Evolutionary conservation across 2,888 invertebrate genomes (phyloP).

Genomic region (Synergus laeviventris): DNA sequence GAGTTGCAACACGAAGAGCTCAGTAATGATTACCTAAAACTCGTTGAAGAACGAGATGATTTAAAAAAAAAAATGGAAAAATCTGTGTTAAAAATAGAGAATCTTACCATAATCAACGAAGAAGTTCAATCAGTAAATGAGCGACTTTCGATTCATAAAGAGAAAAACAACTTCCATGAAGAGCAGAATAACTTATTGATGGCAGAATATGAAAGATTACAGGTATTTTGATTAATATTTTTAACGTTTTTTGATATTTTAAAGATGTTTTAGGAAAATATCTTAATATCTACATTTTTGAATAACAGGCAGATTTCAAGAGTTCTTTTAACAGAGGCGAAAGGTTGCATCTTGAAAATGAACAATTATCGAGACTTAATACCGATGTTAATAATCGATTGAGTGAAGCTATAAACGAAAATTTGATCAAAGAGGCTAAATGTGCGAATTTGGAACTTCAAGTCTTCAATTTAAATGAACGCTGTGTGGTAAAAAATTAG

Average conservation of each 20-base stretch:
- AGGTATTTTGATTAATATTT: slow-evolving; percentile 74
- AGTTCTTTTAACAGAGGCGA: slow-evolving; percentile 91
- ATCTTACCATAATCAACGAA: slow-evolving; percentile 82
- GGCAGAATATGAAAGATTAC: too few species aligned
- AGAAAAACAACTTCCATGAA: too few species aligned
- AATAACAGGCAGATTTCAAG: slow-evolving; percentile 86
- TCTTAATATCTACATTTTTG: slow-evolving; percentile 21
- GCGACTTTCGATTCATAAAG: too few species aligned
- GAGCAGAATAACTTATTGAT: too few species aligned
- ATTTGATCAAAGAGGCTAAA: slow-evolving; percentile 87
- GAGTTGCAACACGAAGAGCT: slow-evolving; percentile 94
- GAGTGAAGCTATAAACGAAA: slow-evolving; percentile 90
- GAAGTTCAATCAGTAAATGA: slow-evolving; percentile 82
- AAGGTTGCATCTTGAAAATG: slow-evolving; percentile 88
- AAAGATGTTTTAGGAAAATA: too few species aligned
- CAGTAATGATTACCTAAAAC: slow-evolving; percentile 91
- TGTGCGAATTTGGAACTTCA: slow-evolving; percentile 87
- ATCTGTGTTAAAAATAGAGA: slow-evolving; percentile 83
- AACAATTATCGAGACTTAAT: slow-evolving; percentile 85
- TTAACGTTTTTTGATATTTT: not conserved
- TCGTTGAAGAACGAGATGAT: slow-evolving; percentile 88
- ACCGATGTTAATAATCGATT: slow-evolving; percentile 87
- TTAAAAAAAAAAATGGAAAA: slow-evolving; percentile 88
- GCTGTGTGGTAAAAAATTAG: slow-evolving; percentile 78
- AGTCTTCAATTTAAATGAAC: slow-evolving; percentile 89